A percentile compares a stretch with the other conserved stretches of the same genome.
Conservation (phyloP, 2,888 invertebrate species). For the Auanema sp. region DNA sequence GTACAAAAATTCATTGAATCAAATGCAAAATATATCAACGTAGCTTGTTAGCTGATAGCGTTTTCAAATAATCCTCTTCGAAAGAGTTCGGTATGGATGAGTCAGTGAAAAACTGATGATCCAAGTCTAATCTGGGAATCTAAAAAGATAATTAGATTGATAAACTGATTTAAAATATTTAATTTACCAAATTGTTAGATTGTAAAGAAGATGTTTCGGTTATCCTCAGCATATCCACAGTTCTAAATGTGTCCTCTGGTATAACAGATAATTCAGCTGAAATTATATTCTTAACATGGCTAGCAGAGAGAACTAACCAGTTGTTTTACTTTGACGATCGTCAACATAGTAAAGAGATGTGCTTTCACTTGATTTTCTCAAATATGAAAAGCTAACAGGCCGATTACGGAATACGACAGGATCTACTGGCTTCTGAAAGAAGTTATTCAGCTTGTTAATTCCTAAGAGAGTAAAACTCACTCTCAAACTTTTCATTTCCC, state of each 20-base stretch:
- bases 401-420: not conserved
- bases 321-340: constrained; percentile 2
- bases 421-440: constrained; percentile 1
- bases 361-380: constrained; percentile 10
- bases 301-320: not conserved
- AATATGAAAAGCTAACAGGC: constrained; percentile 16
- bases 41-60: constrained; percentile 9
- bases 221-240: constrained; percentile 6
- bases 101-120: constrained; percentile 25
- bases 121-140: constrained; percentile 35
- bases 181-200: not conserved
- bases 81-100: constrained; percentile 37
- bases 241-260: constrained; percentile 9
- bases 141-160: not conserved
- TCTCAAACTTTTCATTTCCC: constrained; percentile 45
- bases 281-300: not conserved
- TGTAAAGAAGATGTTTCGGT: constrained; percentile 10
- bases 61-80: constrained; percentile 37
- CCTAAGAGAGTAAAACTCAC: not conserved
- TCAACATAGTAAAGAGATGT: constrained; percentile 14
- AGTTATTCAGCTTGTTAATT: not conserved
- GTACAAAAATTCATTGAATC: not conserved
- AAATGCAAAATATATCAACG: not conserved
- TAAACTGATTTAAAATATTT: not conserved
- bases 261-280: not conserved